These are phyloP conservation scores for Drosophila ochracea DNA, from an alignment of 2,888 invertebrate genomes.

Conservation along the genomic window DNA sequence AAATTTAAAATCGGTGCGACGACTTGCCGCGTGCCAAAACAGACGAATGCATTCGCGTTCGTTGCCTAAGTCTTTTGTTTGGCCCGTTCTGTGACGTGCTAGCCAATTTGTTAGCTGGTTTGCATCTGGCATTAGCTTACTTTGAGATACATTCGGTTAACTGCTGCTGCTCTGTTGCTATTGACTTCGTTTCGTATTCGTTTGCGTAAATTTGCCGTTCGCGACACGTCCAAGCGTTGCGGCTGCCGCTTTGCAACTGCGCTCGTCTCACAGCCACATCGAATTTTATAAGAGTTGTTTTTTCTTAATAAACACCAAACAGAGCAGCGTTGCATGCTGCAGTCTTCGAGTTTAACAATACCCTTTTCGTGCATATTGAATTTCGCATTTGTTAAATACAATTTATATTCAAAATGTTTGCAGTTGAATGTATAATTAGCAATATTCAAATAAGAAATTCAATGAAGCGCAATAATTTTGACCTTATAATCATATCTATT, in stretches of 20 bases:
- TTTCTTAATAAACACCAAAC: constrained; percentile 25
- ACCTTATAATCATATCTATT: not conserved
- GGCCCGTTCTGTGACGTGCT: constrained; percentile 14
- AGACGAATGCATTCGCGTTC: constrained; percentile 56
- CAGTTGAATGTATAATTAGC: not conserved
- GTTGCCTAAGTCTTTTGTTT: constrained; percentile 76
- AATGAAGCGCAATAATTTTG: not conserved
- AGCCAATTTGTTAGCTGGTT: constrained; percentile 53
- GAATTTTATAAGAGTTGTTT: constrained; percentile 70
- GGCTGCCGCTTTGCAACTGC: constrained; percentile 70
- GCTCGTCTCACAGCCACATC: constrained; percentile 60
- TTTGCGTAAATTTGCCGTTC: constrained; percentile 25
- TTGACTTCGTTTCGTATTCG: constrained; percentile 10
- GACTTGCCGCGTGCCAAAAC: constrained; percentile 47
- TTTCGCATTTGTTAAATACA: not conserved
- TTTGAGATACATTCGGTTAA: constrained; percentile 49
- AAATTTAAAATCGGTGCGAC: constrained; percentile 54
- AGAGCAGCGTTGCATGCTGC: constrained; percentile 17
- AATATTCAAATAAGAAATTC: not conserved
- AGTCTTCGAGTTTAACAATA: constrained; percentile 13
- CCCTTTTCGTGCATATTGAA: constrained; percentile 20
- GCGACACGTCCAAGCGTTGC: constrained; percentile 72
- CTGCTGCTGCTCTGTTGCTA: constrained; percentile 17
- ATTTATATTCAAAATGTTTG: not conserved
- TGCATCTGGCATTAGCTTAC: constrained; percentile 68